Evolutionary conservation across 2,113 vertebrate species (phyloP), one percentile per base, ranked within the genome.

Genomic region (Catharus fuscescens): DNA sequence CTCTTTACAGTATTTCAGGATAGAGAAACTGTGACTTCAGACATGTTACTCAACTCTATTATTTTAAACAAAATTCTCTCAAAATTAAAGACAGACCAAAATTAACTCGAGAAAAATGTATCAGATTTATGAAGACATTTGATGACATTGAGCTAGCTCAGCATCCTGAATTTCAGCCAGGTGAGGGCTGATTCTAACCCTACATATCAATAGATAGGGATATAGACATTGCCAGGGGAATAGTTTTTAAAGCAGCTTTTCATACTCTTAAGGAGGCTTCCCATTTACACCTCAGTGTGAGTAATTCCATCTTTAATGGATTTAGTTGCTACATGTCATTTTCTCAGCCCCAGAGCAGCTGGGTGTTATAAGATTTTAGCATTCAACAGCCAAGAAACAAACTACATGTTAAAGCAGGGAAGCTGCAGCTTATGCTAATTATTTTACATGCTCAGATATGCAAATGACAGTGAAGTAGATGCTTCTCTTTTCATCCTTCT

Each of bases 291-390:
- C 40, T 94, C 40, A 10, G 34, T 86, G 86, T 79, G 48, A 83
- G 86, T 92, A 93, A 84, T 92, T 90, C 54, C n/a, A 45, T 90
- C 79, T 62, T 90, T 76, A 90, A n/a, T 90, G 80, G 82, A 81
- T 86, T 86, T 80, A 90, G 82, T 96, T 92, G 76, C 77, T 93
- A 26, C 50, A 38, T 79, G 82, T 84, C 44, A 88, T 92, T 92
- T 95, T 92, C 80, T 88, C 70, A 94, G 42, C 28, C 40, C 53
- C 72, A 84, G 80, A 81, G 77, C 80, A 74, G 44, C 69, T 79
- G 60, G 28, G 28, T 72, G 60, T 86, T 93, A 20, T 1, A 93
- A 84, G 77, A 79, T 83, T 96, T 80, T 60, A 77, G 73, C 86
- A n/a, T 40, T 48, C 73, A 81, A 81, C 78, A 89, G 88, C 48